Evolutionary conservation across 2,888 invertebrate genomes (phyloP).

Genomic region (Gasteruption jaculator): DNA sequence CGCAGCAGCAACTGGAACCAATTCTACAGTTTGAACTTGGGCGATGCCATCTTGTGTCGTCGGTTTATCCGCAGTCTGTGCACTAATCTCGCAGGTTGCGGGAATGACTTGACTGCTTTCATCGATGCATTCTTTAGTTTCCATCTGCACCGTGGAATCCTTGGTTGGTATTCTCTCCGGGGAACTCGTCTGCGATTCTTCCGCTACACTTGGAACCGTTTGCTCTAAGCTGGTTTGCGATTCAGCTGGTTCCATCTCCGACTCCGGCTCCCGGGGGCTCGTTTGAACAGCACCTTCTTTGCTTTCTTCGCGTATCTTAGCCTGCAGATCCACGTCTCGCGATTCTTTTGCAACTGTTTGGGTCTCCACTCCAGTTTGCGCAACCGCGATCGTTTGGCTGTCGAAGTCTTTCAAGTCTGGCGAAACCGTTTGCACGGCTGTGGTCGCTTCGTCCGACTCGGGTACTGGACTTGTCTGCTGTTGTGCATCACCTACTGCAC

Average conservation of each 20-base stretch:
- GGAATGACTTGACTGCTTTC: slow-evolving; percentile 42
- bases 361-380: slow-evolving; percentile 54
- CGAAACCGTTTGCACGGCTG: no score
- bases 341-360: slow-evolving; percentile 52
- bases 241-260: background rate
- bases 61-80: no score
- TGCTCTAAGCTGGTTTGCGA: slow-evolving; percentile 42
- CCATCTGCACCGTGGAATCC: slow-evolving; percentile 38
- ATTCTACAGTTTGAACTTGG: no score
- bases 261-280: slow-evolving; percentile 43
- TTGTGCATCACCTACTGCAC: slow-evolving; percentile 19
- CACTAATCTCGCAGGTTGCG: slow-evolving; percentile 31
- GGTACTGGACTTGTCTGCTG: no score
- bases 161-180: slow-evolving; percentile 32
- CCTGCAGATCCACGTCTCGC: slow-evolving; percentile 41
- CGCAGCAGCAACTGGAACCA: no score
- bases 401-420: no score
- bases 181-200: slow-evolving; percentile 32
- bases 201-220: slow-evolving; percentile 38
- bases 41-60: no score
- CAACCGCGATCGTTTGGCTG: no score
- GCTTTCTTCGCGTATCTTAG: slow-evolving; percentile 43
- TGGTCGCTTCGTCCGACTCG: no score
- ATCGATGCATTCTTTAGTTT: slow-evolving; percentile 36
- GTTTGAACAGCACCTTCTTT: slow-evolving; percentile 52